Evolutionary conservation across 2,797 vertebrate genomes (phyloP), one percentile per base, ranked within the genome.

Genomic region (Tadarida brasiliensis): DNA sequence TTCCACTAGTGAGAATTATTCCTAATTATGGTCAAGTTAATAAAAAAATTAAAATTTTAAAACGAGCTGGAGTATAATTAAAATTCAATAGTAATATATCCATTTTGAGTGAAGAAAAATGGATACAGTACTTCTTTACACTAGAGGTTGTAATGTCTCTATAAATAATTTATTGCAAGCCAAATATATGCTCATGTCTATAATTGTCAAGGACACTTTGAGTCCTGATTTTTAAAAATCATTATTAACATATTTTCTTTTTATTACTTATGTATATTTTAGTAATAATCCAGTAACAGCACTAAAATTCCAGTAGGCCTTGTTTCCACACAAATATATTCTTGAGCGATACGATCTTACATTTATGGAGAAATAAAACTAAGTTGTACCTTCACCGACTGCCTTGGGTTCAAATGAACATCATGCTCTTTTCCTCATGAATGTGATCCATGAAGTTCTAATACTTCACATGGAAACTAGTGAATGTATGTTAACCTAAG

Each of bases 81-180:
- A 82, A 91, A 88, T 83, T 22, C 9, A 47, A 61, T 49, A 87
- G 11, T 22, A 70, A 87, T 65, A 30, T 9, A 51, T 26, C 81
- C 17, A n/a, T 74, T 96, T 86, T 85, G 61, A 93, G 33, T 51
- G 28, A 81, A 85, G 56, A 86, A 92, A 94, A 92, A 44, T 51
- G 11, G 8, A 39, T 39, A 47, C 1, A n/a, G 16, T 86, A 5
- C 7, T 89, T 3, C 51, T 86, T 78, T 63, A 91, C 7, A 92
- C 5, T 30, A 44, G 14, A 68, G 4, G 19, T 73, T 22, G 51
- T 85, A 88, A 61, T 22, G 68, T 5, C 22, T 88, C 3, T 88
- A 76, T 74, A 49, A 67, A 33, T 20, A 92, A 76, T 56, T 71
- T 91, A 57, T 17, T 76, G 11, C 14, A 92, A 94, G n/a, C 3